These are phyloP conservation scores for Anolis apletophallus DNA, from an alignment of 2,797 vertebrate species.

Conservation along the genomic window DNA sequence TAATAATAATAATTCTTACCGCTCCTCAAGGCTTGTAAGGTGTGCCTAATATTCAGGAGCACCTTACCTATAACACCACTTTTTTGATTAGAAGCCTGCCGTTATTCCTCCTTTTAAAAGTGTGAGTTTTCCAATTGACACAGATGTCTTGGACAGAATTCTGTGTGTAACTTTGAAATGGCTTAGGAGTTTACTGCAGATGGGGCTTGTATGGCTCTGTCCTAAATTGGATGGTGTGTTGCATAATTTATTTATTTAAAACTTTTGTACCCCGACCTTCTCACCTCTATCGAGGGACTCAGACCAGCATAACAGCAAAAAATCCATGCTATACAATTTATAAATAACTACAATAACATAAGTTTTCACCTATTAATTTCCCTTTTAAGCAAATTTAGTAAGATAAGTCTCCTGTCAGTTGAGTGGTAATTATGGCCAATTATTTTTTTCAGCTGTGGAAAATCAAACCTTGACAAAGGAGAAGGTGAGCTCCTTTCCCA, in stretches of 20 bases:
- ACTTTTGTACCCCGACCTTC: no score
- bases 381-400: not conserved
- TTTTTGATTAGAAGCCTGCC: not conserved
- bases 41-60: not conserved
- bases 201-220: not conserved
- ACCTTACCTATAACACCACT: not conserved
- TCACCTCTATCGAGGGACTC: no score
- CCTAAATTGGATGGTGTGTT: not conserved
- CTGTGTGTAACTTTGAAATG: not conserved
- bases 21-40: no score
- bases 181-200: not conserved
- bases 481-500: not conserved
- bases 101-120: not conserved
- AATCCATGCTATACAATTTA: no score
- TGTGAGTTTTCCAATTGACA: not conserved
- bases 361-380: not conserved
- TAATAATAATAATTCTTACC: no score
- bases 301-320: no score
- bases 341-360: no score
- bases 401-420: not conserved
- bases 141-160: not conserved
- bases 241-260: no score
- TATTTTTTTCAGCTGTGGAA: conserved; percentile 91
- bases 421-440: not conserved
- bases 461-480: conserved; percentile 89